Evolutionary conservation across 2,113 vertebrate genomes (phyloP), one percentile per base, ranked within the genome.

Genomic region (Coracopsis vasa): DNA sequence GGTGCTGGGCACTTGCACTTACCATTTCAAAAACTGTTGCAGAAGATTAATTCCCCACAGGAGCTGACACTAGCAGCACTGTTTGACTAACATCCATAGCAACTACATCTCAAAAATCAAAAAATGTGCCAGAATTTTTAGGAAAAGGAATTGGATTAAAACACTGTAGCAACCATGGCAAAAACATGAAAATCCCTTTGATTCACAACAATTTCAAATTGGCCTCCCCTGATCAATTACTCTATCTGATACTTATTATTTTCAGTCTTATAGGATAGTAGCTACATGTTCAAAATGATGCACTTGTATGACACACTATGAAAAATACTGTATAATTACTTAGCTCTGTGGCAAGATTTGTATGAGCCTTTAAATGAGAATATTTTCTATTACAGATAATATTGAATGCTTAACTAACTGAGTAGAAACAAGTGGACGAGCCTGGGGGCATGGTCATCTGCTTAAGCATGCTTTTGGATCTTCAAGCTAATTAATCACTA

Each of bases 401-500:
- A 94, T n/a, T 94, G 94, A 97, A 94, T 95, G 91, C 83, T 97
- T 97, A 98, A 97, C 96, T 91, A 92, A 96, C 92, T 95, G 86
- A 97, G 94, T 45, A 94, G 96, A 95, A 98, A 92, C 74, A 96
- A 94, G 91, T 25, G 54, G 80, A 95, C 92, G 86, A 95, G 93
- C 97, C 97, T 95, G 45, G 18, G 94, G 97, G 97, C 94, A 97
- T 39, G 95, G 95, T 96, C 97, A 97, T 95, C 97, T 96, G 90
- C 90, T 97, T 95, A 97, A 96, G 88, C 77, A 97, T 97, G 92
- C 91, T 87, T 95, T 96, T 95, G 94, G 69, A 97, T 97, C 97
- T 96, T 96, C 91, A 50, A 97, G 93, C 62, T 98, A 98, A 97
- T 98, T 97, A 97, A 97, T 98, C 96, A 97, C 85, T 94, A 88